Percentiles rank a stretch among this genome's conserved stretches.
Conservation (phyloP, 2,888 invertebrate genomes). For the Sympetrum striolatum region DNA sequence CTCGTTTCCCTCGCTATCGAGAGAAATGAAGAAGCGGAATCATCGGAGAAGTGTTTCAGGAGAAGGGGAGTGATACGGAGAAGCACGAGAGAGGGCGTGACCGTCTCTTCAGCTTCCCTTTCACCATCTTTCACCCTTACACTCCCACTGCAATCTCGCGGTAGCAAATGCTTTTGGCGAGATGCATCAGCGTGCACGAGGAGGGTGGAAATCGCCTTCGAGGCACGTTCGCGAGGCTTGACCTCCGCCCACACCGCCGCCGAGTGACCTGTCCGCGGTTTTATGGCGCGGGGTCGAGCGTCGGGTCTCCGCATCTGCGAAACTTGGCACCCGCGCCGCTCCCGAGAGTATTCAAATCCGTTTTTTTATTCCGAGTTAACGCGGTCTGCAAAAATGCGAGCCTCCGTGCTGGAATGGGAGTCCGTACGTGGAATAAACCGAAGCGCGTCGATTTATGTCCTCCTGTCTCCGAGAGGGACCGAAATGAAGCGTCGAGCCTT, state of each 20-base stretch:
- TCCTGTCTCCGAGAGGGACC: too few species aligned
- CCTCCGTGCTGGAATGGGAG: too few species aligned
- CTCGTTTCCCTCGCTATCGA: not conserved
- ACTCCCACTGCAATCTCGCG: not conserved
- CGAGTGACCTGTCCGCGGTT: not conserved
- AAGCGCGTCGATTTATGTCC: too few species aligned
- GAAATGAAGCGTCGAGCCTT: too few species aligned
- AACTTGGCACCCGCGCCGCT: not conserved
- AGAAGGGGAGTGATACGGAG: not conserved
- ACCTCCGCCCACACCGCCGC: not conserved
- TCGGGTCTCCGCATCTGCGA: not conserved
- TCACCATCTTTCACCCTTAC: not conserved
- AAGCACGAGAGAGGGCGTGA: not conserved
- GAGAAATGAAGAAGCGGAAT: not conserved
- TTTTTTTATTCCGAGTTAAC: too few species aligned
- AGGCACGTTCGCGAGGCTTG: not conserved
- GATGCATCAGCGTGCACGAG: not conserved
- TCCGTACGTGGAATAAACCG: too few species aligned
- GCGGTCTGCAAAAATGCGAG: too few species aligned
- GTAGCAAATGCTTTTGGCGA: not conserved
- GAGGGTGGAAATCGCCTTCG: not conserved
- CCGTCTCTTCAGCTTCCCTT: not conserved
- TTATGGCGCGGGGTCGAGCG: not conserved
- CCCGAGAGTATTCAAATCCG: too few species aligned
- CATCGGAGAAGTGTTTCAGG: not conserved